Base-by-base conservation (phyloP, 2,113 vertebrate species). In the Rana temporaria region DNA sequence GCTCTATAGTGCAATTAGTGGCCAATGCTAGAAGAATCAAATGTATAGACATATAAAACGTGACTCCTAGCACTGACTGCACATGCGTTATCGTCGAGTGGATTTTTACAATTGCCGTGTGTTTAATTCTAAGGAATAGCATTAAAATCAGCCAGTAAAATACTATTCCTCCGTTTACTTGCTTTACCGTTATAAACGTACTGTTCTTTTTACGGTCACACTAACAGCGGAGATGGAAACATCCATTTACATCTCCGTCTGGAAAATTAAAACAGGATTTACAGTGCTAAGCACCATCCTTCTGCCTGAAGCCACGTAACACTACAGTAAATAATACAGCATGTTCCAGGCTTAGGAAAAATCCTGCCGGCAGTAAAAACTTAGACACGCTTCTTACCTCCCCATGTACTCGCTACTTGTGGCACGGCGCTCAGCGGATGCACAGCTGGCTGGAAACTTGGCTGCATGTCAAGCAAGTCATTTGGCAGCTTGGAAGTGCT, bases 391-490 rank as follows among this genome's bases (percentile, higher is more conserved):
- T 79, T 52, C 96, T 96, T 93, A 98, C 97, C 97, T 96, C 93
- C 96, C 97, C 97, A 98, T 86, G 97, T 95, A 90, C 91, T 95
- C 87, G 96, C 95, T 85, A 91, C 94, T 88, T 95, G 95, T 86
- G 94, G 94, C 87, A 89, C 87, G 86, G 91, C 87, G 79, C 96
- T 90, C 85, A 96, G 90, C 73, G 95, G 88, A 90, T 94, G 92
- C 86, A 96, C 91, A 72, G 95, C 86, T 2, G 95, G 93, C 87
- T 96, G 96, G 92, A 98, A 98, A 75, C 95, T 93, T 86, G 96
- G 96, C 91, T 98, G 96, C 86, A 98, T 93, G 91, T 98, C 97
- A 90, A 98, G 95, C 84, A 98, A 93, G 90, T 98, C 96, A 84
- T 92, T 98, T 90, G 95, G 95, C 91, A 97, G 91, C 92, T 96